Evolutionary conservation across 1,140 invertebrate species (phyloP).

Genomic region (Caerostris darwini): DNA sequence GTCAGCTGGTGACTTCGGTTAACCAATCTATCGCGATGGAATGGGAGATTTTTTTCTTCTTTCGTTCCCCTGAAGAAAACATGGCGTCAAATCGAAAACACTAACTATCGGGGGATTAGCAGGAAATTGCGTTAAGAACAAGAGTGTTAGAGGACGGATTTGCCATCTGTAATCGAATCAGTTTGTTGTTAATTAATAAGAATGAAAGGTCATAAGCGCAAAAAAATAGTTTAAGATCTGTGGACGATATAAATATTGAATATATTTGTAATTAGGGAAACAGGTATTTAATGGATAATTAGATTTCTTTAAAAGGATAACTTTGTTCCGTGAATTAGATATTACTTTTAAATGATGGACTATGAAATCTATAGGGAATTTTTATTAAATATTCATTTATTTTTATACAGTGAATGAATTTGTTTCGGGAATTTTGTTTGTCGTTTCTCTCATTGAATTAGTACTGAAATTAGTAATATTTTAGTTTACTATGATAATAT

Average conservation of each 20-base stretch:
- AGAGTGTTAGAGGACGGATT: not conserved
- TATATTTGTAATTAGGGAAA: not conserved
- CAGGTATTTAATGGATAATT: not conserved
- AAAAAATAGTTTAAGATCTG: not conserved
- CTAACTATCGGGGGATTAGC: not conserved
- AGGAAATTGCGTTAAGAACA: not conserved
- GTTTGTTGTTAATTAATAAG: not conserved
- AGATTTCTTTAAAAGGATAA: not conserved
- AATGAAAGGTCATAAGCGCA: not conserved
- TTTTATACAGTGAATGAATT: too few species aligned
- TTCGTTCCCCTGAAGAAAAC: not conserved
- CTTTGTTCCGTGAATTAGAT: not conserved
- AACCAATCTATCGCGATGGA: not conserved
- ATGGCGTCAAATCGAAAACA: not conserved
- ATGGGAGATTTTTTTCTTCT: not conserved
- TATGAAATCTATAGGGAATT: too few species aligned
- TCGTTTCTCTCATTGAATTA: too few species aligned
- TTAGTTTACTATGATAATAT: too few species aligned
- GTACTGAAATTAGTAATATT: too few species aligned
- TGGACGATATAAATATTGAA: not conserved
- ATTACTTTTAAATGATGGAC: too few species aligned
- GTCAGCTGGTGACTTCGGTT: constrained; percentile 30
- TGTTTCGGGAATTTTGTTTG: too few species aligned
- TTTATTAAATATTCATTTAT: too few species aligned
- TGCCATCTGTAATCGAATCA: not conserved